These are phyloP conservation scores for Leucophora obtusa DNA, from an alignment of 2,888 invertebrate species.

Conservation along the genomic window DNA sequence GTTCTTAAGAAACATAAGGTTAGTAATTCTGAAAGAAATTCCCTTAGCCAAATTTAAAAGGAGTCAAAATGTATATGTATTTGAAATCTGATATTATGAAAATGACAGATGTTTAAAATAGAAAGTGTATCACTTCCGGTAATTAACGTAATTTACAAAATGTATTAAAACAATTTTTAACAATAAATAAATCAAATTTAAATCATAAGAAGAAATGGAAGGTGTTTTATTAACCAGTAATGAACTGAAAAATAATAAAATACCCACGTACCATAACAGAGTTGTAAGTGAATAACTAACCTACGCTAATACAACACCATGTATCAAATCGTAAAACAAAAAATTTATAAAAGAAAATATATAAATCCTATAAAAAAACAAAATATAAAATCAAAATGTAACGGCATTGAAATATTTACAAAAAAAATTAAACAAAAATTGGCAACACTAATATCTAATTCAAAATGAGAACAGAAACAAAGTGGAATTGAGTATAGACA, in stretches of 20 bases:
- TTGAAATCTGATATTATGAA: slow-evolving; percentile 19
- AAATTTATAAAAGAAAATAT: slow-evolving; percentile 37
- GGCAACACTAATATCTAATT: slow-evolving; percentile 39
- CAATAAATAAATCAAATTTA: not conserved
- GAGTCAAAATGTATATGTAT: not conserved
- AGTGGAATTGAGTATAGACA: slow-evolving; percentile 37
- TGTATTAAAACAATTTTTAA: not conserved
- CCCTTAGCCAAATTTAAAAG: no score
- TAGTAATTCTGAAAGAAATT: no score
- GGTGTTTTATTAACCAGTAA: not conserved
- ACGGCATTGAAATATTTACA: slow-evolving; percentile 45
- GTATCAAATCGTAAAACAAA: slow-evolving; percentile 47
- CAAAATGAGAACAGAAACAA: slow-evolving; percentile 4
- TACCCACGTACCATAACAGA: slow-evolving; percentile 36
- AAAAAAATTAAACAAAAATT: slow-evolving; percentile 16
- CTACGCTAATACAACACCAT: slow-evolving; percentile 61
- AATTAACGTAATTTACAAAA: not conserved
- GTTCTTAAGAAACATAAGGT: no score
- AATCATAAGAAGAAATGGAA: slow-evolving; percentile 1
- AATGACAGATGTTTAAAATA: slow-evolving; percentile 24
- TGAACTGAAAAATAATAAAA: not conserved
- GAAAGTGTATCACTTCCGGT: slow-evolving; percentile 28
- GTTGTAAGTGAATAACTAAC: slow-evolving; percentile 62
- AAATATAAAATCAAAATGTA: slow-evolving; percentile 36
- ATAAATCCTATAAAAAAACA: no score